Evolutionary conservation across 2,113 vertebrate species (phyloP).

Genomic region (Elephantulus edwardii): DNA sequence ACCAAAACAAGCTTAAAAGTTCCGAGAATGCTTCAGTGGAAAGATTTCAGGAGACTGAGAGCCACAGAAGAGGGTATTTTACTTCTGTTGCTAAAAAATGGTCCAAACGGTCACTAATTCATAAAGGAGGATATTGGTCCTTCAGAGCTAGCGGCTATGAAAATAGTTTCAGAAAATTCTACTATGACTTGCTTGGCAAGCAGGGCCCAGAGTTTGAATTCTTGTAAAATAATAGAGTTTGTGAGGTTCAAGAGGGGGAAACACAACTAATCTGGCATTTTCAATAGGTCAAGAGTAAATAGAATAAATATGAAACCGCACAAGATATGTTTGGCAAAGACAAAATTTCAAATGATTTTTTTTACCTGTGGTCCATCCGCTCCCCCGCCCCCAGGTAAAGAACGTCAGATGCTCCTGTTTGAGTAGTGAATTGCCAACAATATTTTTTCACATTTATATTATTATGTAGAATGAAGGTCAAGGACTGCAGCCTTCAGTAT

Average conservation of each 20-base stretch:
- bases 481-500: too few species aligned
- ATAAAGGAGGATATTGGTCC: not conserved
- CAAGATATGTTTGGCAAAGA: not conserved
- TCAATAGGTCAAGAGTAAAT: too few species aligned
- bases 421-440: not conserved
- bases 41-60: constrained; percentile 2
- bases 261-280: too few species aligned
- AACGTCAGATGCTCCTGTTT: not conserved
- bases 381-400: not conserved
- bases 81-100: not conserved
- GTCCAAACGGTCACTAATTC: not conserved
- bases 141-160: not conserved
- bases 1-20: not conserved
- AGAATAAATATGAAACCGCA: not conserved
- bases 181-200: not conserved
- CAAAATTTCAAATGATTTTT: not conserved
- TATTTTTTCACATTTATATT: not conserved
- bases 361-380: not conserved
- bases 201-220: not conserved
- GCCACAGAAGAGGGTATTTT: not conserved
- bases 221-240: too few species aligned
- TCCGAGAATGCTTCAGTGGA: not conserved
- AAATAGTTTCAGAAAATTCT: not conserved
- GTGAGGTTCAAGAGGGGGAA: too few species aligned
- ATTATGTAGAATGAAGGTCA: not conserved